Percentiles rank a stretch among this genome's conserved stretches.
Evolutionary conservation across 2,797 vertebrate species (phyloP).

Genomic region (Ptychadena robeensis): DNA sequence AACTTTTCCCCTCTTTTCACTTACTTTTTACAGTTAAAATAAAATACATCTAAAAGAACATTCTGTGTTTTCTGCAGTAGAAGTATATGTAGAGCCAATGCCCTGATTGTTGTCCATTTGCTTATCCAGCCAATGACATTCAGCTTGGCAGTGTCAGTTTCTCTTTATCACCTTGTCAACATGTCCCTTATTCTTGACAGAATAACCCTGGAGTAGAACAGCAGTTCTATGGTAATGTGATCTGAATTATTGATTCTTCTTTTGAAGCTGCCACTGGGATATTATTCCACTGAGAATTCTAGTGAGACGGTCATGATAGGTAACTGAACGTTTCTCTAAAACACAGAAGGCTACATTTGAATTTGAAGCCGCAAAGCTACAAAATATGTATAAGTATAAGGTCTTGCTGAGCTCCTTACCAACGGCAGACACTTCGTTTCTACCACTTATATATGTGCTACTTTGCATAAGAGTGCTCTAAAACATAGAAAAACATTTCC

Average conservation of each 20-base stretch:
- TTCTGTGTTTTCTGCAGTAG: neutral
- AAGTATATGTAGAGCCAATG: neutral
- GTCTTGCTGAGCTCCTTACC: neutral
- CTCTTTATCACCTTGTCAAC: constrained; percentile 56
- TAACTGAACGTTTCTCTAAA: constrained; percentile 7
- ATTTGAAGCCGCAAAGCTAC: neutral
- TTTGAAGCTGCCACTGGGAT: constrained; percentile 49
- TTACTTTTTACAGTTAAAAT: constrained; percentile 1
- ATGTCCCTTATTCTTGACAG: constrained; percentile 54
- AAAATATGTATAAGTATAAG: neutral
- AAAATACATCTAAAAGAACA: neutral
- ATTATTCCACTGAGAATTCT: constrained; percentile 42
- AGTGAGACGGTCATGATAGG: constrained; percentile 1
- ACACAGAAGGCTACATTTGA: neutral
- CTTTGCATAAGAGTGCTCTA: too few relatives aligned
- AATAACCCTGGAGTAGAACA: constrained; percentile 51
- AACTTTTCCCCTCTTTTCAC: neutral
- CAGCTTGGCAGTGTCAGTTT: constrained; percentile 44
- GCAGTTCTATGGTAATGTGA: constrained; percentile 46
- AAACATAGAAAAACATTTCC: too few relatives aligned
- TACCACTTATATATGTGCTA: too few relatives aligned
- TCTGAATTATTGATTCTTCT: constrained; percentile 57
- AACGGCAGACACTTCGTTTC: neutral
- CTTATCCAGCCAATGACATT: constrained; percentile 26
- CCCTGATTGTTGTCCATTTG: constrained; percentile 10